A percentile compares a stretch with the other conserved stretches of the same genome.
phyloP scores from a whole-genome alignment of 92 coral and sea anemone species.

The Anthopleura xanthogrammica region DNA sequence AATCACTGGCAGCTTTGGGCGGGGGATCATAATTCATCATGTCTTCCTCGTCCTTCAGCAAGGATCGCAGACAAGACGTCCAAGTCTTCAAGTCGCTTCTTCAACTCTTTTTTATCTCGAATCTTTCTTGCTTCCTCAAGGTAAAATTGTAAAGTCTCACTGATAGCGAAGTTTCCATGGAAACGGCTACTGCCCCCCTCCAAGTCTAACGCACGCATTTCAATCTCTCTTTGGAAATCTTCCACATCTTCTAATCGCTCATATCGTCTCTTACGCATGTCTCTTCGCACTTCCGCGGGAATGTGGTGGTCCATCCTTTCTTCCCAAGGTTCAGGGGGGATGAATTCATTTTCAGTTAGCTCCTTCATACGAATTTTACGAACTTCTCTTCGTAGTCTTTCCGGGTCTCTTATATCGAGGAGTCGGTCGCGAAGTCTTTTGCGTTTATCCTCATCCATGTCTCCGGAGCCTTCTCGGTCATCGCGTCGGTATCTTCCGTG shows the following conservation, averaged over 20 bases:
- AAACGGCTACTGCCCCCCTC: conserved; percentile 19
- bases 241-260: conserved; percentile 51
- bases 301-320: conserved; percentile 40
- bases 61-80: conserved; percentile 68
- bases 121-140: conserved; percentile 59
- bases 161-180: conserved; percentile 35
- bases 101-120: conserved; percentile 61
- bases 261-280: conserved; percentile 59
- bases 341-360: conserved; percentile 64
- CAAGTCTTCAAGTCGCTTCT: conserved; percentile 66
- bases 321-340: conserved; percentile 64
- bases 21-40: conserved; percentile 22
- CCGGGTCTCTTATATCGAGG: conserved; percentile 46
- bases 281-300: conserved; percentile 60
- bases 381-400: conserved; percentile 67
- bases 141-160: conserved; percentile 50
- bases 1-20: neutral
- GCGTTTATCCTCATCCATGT: conserved; percentile 48
- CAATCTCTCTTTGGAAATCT: conserved; percentile 67
- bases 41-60: conserved; percentile 1
- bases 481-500: conserved; percentile 21
- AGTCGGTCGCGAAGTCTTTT: conserved; percentile 60
- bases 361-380: conserved; percentile 75
- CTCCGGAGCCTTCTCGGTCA: conserved; percentile 23
- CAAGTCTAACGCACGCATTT: conserved; percentile 42